Base-by-base conservation (phyloP, 2,888 invertebrate species). In the Escarpia spicata region DNA sequence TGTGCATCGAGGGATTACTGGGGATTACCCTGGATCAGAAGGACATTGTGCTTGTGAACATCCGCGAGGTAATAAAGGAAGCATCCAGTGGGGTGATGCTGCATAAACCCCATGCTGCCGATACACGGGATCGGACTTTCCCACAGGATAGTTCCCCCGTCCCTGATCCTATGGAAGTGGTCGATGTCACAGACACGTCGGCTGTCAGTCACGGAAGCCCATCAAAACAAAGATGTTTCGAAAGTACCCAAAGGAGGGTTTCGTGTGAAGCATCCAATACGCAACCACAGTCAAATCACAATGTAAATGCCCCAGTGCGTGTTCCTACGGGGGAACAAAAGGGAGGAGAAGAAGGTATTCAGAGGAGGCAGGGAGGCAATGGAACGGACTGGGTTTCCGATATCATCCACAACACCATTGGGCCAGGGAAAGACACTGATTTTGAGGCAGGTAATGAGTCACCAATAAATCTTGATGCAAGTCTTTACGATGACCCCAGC, bases 11-110 rank as follows among this genome's bases (percentile, higher is more conserved):
- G 26, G 75, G 75, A 26, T 75, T 75, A n/a, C 19, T 75, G n/a
- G 75, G 75, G 6, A 75, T 75, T n/a, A 75, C 75, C 19, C 75
- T 75, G 19, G 75, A 75, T 26, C 75, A 75, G 75, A 75, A 75
- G 75, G 75, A 75, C 75, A 75, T 75, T 26, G 75, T 75, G 75
- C n/a, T 75, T 19, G 75, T 75, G 75, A 75, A 75, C n/a, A 75
- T 75, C 6, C 75, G 75, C 4, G 75, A 75, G 26, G 75, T 75
- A 3, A 75, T 75, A 75, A 75, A n/a, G 75, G 75, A 75, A 75
- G 26, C 75, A 26, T 26, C 75, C 6, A 26, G 75, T 26, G 75
- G 75, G 26, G n/a, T 26, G 75, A 4, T 26, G 19, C 52, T 2
- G 52, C 75, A 75, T 19, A 75, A 75, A n/a, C 75, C 75, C 26